Evolutionary conservation across 2,888 invertebrate genomes (phyloP), one percentile per base, ranked within the genome.

Genomic region (Agrotis ipsilon): DNA sequence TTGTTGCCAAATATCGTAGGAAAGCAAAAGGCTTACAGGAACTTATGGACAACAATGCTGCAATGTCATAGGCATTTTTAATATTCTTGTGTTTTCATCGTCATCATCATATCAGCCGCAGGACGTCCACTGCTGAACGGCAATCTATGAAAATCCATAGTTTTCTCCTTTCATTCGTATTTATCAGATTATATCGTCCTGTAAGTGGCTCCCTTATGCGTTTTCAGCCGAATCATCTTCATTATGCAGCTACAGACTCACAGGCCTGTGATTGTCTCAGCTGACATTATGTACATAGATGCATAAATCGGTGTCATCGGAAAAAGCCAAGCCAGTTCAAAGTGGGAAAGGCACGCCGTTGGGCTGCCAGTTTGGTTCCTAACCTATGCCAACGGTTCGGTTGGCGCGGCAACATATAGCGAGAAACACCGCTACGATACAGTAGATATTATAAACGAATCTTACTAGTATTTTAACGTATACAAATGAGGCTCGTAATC

Each of bases 301-400:
- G 67, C 75, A 68, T 78, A 69, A 68, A 81, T 78, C 73, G 78
- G 73, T 82, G 84, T 82, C 85, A 85, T 55, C 55, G 83, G 83
- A 83, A 85, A 80, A 75, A 74, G 67, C 83, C 85, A 71, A 78
- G 75, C 67, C 72, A 79, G 85, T 78, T 81, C 73, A 85, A 82
- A 86, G 85, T 62, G 72, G 54, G 61, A 51, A 70, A 81, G 85
- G 87, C 73, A 81, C 57, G 82, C 81, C 63, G 76, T 57, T 48
- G 54, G 45, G 77, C 68, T 87, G 87, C 87, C 88, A 87, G 81
- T n/a, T 82, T 61, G 70, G 81, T 74, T 74, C 85, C 72, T 86
- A 86, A 87, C 88, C 87, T 87, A 87, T 87, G 87, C 87, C 88
- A 87, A 87, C 69, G 65, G 60, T 59, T 70, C 62, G 65, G 72